Conservation (phyloP, 2,888 invertebrate genomes). For the Diaphora mendica region DNA sequence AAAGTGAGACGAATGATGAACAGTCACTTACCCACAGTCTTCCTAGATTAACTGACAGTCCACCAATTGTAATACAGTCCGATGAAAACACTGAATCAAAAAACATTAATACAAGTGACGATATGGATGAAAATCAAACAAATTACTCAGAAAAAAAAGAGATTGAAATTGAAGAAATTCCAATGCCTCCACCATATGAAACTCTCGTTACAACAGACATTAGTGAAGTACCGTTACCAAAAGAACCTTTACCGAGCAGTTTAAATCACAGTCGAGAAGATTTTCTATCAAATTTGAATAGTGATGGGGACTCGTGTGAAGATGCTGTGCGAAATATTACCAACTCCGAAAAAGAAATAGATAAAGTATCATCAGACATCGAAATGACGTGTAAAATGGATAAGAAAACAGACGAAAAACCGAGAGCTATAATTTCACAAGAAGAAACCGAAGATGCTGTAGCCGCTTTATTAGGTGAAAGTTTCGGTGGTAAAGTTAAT, state of each 20-base stretch:
- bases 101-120: constrained; percentile 40
- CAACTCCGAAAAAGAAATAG: constrained; percentile 69
- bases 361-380: constrained; percentile 65
- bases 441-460: constrained; percentile 97
- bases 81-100: constrained; percentile 58
- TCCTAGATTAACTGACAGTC: constrained; percentile 89
- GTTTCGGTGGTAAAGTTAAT: constrained; percentile 89
- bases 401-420: constrained; percentile 90
- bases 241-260: constrained; percentile 46
- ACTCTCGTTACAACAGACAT: constrained; percentile 73
- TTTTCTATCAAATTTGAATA: constrained; percentile 43
- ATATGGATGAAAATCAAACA: constrained; percentile 58
- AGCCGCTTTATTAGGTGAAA: constrained; percentile 94
- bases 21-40: constrained; percentile 87
- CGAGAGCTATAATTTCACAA: constrained; percentile 94
- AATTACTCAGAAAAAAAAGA: constrained; percentile 64
- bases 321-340: constrained; percentile 93
- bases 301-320: constrained; percentile 87
- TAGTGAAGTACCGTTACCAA: constrained; percentile 77
- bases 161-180: constrained; percentile 75
- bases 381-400: constrained; percentile 75
- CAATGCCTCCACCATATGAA: constrained; percentile 77
- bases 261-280: constrained; percentile 45
- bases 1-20: constrained; percentile 67
- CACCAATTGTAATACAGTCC: constrained; percentile 72